These are phyloP conservation scores for Cephalopholis sonnerati DNA, from an alignment of 2,113 vertebrate genomes.

Conservation along the genomic window DNA sequence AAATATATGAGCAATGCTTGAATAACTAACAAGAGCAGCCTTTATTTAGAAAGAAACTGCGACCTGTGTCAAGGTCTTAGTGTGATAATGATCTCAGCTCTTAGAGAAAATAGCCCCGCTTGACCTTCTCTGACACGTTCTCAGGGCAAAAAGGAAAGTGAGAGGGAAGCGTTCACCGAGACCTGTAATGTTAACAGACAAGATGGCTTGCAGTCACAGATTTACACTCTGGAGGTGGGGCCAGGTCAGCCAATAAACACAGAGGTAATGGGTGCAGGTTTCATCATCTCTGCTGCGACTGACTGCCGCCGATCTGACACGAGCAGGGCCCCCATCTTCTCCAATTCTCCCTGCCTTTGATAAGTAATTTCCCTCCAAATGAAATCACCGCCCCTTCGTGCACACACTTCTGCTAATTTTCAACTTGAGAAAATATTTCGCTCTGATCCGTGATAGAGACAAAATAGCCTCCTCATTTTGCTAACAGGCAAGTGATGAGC, in stretches of 20 bases:
- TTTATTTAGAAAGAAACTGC: constrained; percentile 15
- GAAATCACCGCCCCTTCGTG: constrained; percentile 50
- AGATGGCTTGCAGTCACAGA: constrained; percentile 4
- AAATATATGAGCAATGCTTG: neutral
- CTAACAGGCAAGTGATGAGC: constrained; percentile 44
- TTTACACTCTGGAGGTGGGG: neutral
- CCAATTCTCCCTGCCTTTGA: constrained; percentile 56
- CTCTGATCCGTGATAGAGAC: constrained; percentile 20
- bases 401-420: constrained; percentile 51
- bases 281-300: constrained; percentile 32
- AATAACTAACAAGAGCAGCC: neutral
- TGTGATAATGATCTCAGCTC: constrained; percentile 13
- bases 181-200: constrained; percentile 6
- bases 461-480: constrained; percentile 30
- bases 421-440: constrained; percentile 50
- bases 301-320: constrained; percentile 30
- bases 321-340: constrained; percentile 23
- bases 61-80: neutral
- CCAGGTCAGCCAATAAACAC: constrained; percentile 1
- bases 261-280: constrained; percentile 16
- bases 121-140: neutral
- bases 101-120: constrained; percentile 2
- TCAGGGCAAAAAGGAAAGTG: neutral
- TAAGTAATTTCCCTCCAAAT: constrained; percentile 60
- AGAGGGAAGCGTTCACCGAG: neutral